Evolutionary conservation across 2,888 invertebrate genomes (phyloP).

Genomic region (Fragum fragum): DNA sequence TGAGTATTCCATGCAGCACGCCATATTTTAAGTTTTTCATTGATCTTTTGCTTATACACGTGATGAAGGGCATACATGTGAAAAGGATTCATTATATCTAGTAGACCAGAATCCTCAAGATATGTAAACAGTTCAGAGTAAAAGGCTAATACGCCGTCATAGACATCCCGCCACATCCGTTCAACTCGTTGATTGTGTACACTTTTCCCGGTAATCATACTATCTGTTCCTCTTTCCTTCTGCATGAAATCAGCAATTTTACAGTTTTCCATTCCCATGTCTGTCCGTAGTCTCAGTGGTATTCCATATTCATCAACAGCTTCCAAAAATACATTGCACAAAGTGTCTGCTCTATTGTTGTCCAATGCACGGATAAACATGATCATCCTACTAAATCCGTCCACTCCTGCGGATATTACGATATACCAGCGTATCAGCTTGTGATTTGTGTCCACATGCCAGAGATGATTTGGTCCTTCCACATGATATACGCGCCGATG

Average conservation of each 20-base stretch:
- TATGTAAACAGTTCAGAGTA: slow-evolving; percentile 35
- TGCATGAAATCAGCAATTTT: slow-evolving; percentile 43
- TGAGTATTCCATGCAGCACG: slow-evolving; percentile 22
- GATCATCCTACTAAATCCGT: slow-evolving; percentile 47
- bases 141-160: slow-evolving; percentile 38
- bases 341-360: slow-evolving; percentile 45
- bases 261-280: slow-evolving; percentile 44
- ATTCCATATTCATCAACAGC: slow-evolving; percentile 26
- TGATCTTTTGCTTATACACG: slow-evolving; percentile 31
- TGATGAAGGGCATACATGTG: slow-evolving; percentile 44
- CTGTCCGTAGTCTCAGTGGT: slow-evolving; percentile 33
- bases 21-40: slow-evolving; percentile 25
- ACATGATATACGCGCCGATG: slow-evolving; percentile 45
- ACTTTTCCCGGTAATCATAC: slow-evolving; percentile 47
- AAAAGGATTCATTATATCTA: slow-evolving; percentile 21
- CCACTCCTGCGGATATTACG: slow-evolving; percentile 41
- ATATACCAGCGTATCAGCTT: slow-evolving; percentile 55
- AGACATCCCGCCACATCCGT: slow-evolving; percentile 43
- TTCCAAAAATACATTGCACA: slow-evolving; percentile 18
- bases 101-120: slow-evolving; percentile 34
- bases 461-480: slow-evolving; percentile 39
- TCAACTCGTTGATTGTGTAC: slow-evolving; percentile 50
- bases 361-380: slow-evolving; percentile 29
- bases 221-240: slow-evolving; percentile 21
- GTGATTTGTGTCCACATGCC: slow-evolving; percentile 59